Evolutionary conservation across 2,797 vertebrate species (phyloP).

Genomic region (Lithobates sylvaticus): DNA sequence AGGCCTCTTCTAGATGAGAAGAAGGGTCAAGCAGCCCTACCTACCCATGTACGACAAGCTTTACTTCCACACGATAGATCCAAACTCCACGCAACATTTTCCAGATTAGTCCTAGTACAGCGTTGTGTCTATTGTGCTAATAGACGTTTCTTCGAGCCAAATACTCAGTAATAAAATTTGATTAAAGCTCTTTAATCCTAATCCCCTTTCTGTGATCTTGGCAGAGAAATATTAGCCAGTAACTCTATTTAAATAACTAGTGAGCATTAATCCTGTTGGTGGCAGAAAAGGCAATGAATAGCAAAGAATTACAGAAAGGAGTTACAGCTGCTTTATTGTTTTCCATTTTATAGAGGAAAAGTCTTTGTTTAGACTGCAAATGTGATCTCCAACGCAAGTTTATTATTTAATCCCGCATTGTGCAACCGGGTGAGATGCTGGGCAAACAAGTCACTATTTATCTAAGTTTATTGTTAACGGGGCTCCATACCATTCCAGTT

Average conservation of each 20-base stretch:
- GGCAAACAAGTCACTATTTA: slow-evolving; percentile 42
- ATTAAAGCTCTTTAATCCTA: slow-evolving; percentile 85
- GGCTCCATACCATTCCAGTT: slow-evolving; percentile 4
- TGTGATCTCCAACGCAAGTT: slow-evolving; percentile 33
- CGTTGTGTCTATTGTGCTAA: slow-evolving; percentile 63
- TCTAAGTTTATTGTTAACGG: slow-evolving; percentile 34
- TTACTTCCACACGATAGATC: no score
- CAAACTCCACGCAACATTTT: no score
- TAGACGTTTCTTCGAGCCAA: slow-evolving; percentile 67
- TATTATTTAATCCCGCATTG: slow-evolving; percentile 27
- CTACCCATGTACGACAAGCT: no score
- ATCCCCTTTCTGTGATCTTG: slow-evolving; percentile 87
- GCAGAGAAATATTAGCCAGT: slow-evolving; percentile 81
- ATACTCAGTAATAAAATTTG: slow-evolving; percentile 70
- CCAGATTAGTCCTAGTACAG: not conserved
- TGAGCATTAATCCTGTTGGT: slow-evolving; percentile 85
- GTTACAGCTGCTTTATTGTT: slow-evolving; percentile 76
- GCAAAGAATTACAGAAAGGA: slow-evolving; percentile 81
- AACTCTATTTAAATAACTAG: slow-evolving; percentile 88
- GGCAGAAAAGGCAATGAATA: slow-evolving; percentile 78
- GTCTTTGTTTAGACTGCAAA: slow-evolving; percentile 42
- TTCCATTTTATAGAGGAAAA: not conserved
- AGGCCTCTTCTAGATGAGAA: no score
- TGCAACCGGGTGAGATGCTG: slow-evolving; percentile 22
- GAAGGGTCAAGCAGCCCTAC: no score